Base-by-base conservation (phyloP, 1,140 invertebrate genomes). In the Cheumatopsyche charites region DNA sequence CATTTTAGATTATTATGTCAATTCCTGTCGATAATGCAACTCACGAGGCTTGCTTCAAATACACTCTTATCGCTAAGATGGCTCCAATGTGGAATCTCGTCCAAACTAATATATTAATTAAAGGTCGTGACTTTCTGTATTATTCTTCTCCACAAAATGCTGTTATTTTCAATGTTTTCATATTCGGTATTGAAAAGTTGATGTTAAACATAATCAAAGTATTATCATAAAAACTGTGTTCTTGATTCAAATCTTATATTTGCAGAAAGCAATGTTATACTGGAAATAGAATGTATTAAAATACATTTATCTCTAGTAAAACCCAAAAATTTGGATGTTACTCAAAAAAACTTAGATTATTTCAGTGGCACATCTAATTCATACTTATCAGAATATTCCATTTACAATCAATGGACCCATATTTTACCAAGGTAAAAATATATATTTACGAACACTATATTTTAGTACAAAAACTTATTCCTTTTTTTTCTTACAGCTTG, bases 71-170 rank as follows among this genome's bases (percentile, higher is more conserved):
- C 1, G 83, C 83, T 11, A 80, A 79, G 73, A 72, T 85, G 0
- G 81, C 83, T n/a, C 84, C 84, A 13, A 67, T 58, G 4, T 86
- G 83, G 83, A 86, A 85, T 76, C 29, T 4, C 9, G 74, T 78
- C 7, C 71, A 85, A 13, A 82, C 80, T 42, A 79, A 80, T 70
- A 81, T 83, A 71, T 78, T 81, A 4, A 79, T 85, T 47, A 82
- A 82, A 55, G 82, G 84, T 55, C 80, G 84, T 77, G 71, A 84
- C 69, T 86, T 86, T 71, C 71, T 86, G 15, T 77, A 73, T 7
- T 58, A 71, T 4, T 76, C 63, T n/a, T 76, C 77, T 15, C 79
- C 79, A 19, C 78, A 82, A 70, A 78, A 82, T 70, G 83, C 82
- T 25, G 69, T 85, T 4, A 76, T 79, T 58, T 79, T 79, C 67